Base-by-base conservation (phyloP, 1,140 invertebrate species). In the Steinernema khuongi region DNA sequence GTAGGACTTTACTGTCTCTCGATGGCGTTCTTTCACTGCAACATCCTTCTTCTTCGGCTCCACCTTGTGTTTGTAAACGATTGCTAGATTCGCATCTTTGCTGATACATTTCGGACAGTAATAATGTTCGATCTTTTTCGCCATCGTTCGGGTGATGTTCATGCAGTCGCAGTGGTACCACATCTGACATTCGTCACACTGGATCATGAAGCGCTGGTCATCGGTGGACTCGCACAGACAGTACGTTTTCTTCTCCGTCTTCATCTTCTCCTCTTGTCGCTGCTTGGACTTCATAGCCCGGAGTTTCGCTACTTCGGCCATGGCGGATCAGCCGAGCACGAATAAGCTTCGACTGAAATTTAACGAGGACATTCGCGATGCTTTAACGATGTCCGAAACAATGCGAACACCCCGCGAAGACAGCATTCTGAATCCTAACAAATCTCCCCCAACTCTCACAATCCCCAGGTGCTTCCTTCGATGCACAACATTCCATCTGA, bases 101-200 rank as follows among this genome's bases (percentile, higher is more conserved):
- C 70, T 44, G 41, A 72, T 26, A 43, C 72, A 74, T 18, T 41
- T 70, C 14, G 71, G 31, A 70, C 72, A 74, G 29, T 75, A 73
- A 29, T 74, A 74, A n/a, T 74, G 30, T 69, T 74, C 70, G 41
- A 74, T 74, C 19, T 74, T 72, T 14, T 74, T 74, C 7, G 72
- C 72, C 26, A 32, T 26, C 18, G 31, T 26, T 0, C 36, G 71
- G 18, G 36, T 60, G 14, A 74, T 74, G 71, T 74, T 29, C 0
- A 74, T 73, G 70, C 72, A 74, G 19, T 31, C 41, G 0, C 72
- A 69, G 36, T 74, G 72, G 43, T 60, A 74, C 72, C 72, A 74
- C 33, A 73, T 32, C n/a, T 74, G 29, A 29, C 72, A 74, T 0
- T 72, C 32, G 29, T 74, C 72, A 30, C 72, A 74, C 18, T 28